Evolutionary conservation across 2,113 vertebrate genomes (phyloP).

Genomic region (Sapajus apella): DNA sequence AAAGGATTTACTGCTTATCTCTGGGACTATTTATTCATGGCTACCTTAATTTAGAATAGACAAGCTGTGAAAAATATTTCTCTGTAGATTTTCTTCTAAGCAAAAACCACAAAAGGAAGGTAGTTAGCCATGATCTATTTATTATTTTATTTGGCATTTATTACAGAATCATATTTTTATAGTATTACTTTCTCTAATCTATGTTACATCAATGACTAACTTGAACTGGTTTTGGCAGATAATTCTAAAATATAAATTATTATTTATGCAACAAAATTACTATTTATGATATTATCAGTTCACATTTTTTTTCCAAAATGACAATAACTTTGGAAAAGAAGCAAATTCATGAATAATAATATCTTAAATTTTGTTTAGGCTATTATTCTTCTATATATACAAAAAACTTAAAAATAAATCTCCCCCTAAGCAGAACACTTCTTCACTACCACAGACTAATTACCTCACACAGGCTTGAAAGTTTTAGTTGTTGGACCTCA

Average conservation of each 20-base stretch:
- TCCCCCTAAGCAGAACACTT: neutral
- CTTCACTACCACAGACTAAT: neutral
- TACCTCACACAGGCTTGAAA: neutral
- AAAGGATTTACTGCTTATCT: conserved; percentile 21
- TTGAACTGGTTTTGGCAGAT: conserved; percentile 18
- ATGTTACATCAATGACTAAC: neutral
- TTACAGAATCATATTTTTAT: conserved; percentile 47
- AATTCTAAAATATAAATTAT: conserved; percentile 47
- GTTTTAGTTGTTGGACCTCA: neutral
- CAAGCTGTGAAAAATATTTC: conserved; percentile 30
- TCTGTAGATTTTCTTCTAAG: conserved; percentile 21
- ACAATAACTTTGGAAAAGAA: conserved; percentile 21
- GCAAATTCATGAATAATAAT: neutral
- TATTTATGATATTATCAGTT: neutral
- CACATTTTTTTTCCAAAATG: neutral
- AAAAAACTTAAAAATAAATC: neutral
- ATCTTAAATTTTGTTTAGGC: neutral
- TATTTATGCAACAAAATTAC: neutral
- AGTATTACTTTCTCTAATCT: conserved; percentile 32
- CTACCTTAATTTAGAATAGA: neutral
- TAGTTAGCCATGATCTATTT: conserved; percentile 28
- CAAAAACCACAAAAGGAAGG: conserved; percentile 21
- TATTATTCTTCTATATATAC: neutral
- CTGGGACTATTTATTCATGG: conserved; percentile 11
- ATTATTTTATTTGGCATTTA: conserved; percentile 55